phyloP scores from a whole-genome alignment of 2,113 vertebrate genomes.

The Zonotrichia leucophrys region DNA sequence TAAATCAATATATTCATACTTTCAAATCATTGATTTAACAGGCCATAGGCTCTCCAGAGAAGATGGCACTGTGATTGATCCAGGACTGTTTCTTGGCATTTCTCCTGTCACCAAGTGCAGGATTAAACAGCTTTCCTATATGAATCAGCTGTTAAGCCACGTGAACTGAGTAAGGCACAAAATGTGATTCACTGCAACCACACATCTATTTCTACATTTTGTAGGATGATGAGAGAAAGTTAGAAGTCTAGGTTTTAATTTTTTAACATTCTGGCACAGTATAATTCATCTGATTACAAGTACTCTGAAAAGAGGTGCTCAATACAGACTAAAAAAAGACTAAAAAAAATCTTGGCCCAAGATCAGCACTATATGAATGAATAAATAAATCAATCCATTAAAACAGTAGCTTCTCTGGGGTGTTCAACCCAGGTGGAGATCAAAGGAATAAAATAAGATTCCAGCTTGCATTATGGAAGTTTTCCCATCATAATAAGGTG shows the following conservation, averaged over 20 bases:
- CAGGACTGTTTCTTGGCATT: constrained; percentile 2
- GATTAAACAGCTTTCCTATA: constrained; percentile 39
- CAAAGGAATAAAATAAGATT: background rate
- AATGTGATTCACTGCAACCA: constrained; percentile 35
- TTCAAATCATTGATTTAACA: background rate
- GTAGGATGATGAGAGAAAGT: background rate
- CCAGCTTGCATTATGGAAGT: background rate
- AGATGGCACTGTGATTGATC: background rate
- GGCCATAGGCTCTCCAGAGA: background rate
- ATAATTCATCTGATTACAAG: background rate
- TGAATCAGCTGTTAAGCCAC: constrained; percentile 53
- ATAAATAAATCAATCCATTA: background rate
- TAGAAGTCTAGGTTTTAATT: background rate
- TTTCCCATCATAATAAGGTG: background rate
- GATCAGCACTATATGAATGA: background rate
- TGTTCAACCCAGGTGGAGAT: background rate
- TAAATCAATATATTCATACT: background rate
- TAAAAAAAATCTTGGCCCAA: background rate
- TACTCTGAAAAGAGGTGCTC: background rate
- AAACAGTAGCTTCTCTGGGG: background rate
- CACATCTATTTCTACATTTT: constrained; percentile 30
- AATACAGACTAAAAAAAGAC: background rate
- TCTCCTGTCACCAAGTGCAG: constrained; percentile 29
- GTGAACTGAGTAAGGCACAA: constrained; percentile 34
- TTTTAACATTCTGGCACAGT: background rate